Base-by-base conservation (phyloP, 2,113 vertebrate species). In the Ceyx melanurus region DNA sequence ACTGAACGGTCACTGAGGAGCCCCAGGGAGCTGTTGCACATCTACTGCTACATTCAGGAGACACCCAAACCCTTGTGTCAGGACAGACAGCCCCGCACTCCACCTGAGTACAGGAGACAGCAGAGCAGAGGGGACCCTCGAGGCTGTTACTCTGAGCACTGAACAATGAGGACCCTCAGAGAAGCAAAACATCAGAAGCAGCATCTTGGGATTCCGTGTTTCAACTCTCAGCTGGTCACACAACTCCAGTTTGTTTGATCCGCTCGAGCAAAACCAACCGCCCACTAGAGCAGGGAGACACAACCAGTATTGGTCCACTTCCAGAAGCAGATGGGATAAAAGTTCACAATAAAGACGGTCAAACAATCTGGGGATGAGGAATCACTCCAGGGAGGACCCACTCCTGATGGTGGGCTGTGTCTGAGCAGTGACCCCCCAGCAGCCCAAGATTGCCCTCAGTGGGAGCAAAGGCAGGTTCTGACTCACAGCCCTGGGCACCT, bases 401-500 rank as follows among this genome's bases (percentile, higher is more conserved):
- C 20, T 89, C 74, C 25, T 64, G 23, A 13, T 42, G 10, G 42
- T 60, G 68, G 45, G 8, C 29, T 79, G 16, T 26, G 66, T 67
- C 54, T 61, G 58, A 65, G 33, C 71, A 54, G 50, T 45, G 65
- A 83, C 29, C 15, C 20, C 76, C 77, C 77, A 74, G 86, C 90
- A 93, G 96, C 72, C 68, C 67, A 54, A 82, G 37, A 37, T 37
- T 37, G 37, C 37, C 37, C 37, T 37, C 37, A 4, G 37, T 37
- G 37, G 37, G 25, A 76, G 17, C 43, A 93, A 89, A 94, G n/a
- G 43, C 68, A 19, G 71, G 80, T 89, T 93, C 82, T 88, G 50
- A 75, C 72, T 83, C 46, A 53, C 11, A 3, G 88, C 50, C 0
- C 78, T 93, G 89, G 88, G 78, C 53, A 78, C 87, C 84, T 77